A percentile compares a stretch with the other conserved stretches of the same genome.
These are phyloP conservation scores for Parelbella ahira DNA, from an alignment of 2,888 invertebrate species.

Conservation along the genomic window DNA sequence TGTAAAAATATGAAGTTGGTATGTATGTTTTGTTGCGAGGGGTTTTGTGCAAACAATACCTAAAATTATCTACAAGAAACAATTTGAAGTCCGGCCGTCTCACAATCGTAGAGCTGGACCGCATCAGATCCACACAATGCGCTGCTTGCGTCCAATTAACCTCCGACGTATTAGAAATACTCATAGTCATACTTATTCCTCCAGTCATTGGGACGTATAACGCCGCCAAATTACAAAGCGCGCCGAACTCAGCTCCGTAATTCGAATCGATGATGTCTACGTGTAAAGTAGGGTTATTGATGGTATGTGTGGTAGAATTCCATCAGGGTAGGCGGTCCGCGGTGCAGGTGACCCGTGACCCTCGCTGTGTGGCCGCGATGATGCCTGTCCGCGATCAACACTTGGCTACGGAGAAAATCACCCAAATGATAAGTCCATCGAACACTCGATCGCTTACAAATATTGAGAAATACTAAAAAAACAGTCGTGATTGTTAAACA, in stretches of 20 bases:
- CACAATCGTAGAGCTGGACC: constrained; percentile 46
- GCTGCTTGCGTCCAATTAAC: constrained; percentile 74
- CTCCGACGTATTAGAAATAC: constrained; percentile 69
- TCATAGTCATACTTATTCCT: constrained; percentile 62
- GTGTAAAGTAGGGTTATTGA: constrained; percentile 33
- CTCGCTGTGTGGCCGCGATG: constrained; percentile 59
- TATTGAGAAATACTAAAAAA: not conserved
- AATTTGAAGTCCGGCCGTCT: constrained; percentile 37
- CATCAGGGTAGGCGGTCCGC: constrained; percentile 59
- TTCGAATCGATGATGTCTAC: constrained; percentile 24
- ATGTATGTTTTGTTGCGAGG: no score
- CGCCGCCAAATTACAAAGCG: constrained; percentile 35
- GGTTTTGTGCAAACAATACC: constrained; percentile 14
- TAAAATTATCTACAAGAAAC: constrained; percentile 29
- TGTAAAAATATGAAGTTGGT: not conserved
- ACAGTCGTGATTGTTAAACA: no score
- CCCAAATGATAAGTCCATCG: constrained; percentile 33
- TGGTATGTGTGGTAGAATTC: constrained; percentile 50
- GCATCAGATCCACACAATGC: constrained; percentile 69
- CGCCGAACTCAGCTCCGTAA: constrained; percentile 1
- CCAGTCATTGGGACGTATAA: constrained; percentile 48
- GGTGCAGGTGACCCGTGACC: constrained; percentile 65
- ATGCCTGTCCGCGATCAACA: constrained; percentile 36
- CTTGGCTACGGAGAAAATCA: constrained; percentile 27
- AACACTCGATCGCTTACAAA: constrained; percentile 1